These are phyloP conservation scores for Lithobates sylvaticus DNA, from an alignment of 2,797 vertebrate genomes.

Conservation along the genomic window DNA sequence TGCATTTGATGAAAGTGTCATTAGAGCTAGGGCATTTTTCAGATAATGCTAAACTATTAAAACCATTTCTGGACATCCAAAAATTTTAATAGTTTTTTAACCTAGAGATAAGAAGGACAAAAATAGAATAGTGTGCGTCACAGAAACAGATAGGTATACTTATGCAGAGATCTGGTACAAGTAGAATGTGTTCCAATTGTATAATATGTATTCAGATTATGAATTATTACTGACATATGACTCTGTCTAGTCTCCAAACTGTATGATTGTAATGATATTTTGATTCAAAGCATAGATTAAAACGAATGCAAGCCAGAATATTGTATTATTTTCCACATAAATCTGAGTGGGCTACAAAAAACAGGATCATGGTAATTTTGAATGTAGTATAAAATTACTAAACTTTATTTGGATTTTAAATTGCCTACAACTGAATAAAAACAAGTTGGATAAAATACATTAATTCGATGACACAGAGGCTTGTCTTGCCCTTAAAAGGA, in stretches of 20 bases:
- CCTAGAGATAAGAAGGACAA: neutral
- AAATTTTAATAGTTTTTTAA: neutral
- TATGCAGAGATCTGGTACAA: neutral
- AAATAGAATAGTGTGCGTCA: conserved; percentile 6
- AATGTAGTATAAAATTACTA: no score
- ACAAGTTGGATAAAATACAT: no score
- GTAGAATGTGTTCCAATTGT: conserved; percentile 12
- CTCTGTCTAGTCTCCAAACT: neutral
- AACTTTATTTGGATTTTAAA: no score
- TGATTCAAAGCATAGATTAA: conserved; percentile 11
- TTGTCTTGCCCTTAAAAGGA: no score
- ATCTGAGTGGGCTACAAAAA: no score
- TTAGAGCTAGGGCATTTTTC: neutral
- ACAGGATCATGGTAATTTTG: no score
- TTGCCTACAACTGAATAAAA: no score
- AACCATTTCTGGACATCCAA: neutral
- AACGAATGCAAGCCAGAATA: conserved; percentile 7
- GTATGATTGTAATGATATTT: conserved; percentile 26
- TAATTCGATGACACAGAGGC: no score
- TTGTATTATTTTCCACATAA: conserved; percentile 7
- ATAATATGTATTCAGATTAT: conserved; percentile 22
- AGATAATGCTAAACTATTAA: neutral
- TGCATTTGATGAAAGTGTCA: neutral
- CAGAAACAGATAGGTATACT: conserved; percentile 16
- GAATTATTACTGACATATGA: conserved; percentile 17